phyloP scores from a whole-genome alignment of 1,140 invertebrate species.

The Galendromus occidentalis region DNA sequence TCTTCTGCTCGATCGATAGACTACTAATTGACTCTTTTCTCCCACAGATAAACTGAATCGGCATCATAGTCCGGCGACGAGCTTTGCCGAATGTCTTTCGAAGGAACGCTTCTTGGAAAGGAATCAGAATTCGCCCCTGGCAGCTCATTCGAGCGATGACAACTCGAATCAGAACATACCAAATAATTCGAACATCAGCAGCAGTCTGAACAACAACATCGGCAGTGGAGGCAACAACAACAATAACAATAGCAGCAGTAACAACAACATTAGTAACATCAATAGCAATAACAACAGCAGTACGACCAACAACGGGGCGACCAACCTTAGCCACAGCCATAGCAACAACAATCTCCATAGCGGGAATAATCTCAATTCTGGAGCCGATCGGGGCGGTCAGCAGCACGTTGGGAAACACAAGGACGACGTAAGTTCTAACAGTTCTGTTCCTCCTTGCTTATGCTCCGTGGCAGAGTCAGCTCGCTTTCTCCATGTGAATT shows the following conservation, averaged over 20 bases:
- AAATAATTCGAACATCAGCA: not conserved
- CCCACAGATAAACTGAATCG: not conserved
- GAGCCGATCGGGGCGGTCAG: too few relatives aligned
- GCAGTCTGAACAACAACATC: not conserved
- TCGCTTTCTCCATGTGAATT: too few relatives aligned
- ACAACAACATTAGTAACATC: constrained; percentile 27
- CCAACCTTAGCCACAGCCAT: too few relatives aligned
- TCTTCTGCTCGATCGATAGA: too few relatives aligned
- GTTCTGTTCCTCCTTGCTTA: too few relatives aligned
- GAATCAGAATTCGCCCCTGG: not conserved
- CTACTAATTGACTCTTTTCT: not conserved
- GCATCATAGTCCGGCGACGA: not conserved
- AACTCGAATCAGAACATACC: constrained; percentile 8
- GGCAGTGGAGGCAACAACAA: constrained; percentile 20
- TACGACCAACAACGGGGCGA: too few relatives aligned
- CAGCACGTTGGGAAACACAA: too few relatives aligned
- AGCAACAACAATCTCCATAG: too few relatives aligned
- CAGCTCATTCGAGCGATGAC: constrained; percentile 5
- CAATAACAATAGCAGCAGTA: constrained; percentile 25
- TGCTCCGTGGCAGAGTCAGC: too few relatives aligned
- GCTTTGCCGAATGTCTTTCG: not conserved
- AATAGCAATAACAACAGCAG: constrained; percentile 27
- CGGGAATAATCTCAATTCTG: too few relatives aligned
- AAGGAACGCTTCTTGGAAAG: not conserved
- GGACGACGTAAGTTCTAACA: too few relatives aligned